Base-by-base conservation (phyloP, 1,140 invertebrate species). In the Tetramorium simillimum region DNA sequence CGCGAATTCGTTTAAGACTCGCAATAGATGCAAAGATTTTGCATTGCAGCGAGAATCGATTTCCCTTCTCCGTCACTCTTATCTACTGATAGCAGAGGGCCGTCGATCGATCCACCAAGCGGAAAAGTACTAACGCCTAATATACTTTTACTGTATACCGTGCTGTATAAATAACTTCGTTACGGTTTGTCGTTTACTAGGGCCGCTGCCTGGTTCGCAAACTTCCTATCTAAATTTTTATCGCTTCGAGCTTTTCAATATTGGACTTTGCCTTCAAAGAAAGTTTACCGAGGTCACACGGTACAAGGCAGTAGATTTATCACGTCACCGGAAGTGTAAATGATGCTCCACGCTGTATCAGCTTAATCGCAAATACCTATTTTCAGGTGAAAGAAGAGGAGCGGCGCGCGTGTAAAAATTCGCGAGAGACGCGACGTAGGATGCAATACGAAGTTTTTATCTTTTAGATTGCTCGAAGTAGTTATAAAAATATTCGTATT, bases 21-120 rank as follows among this genome's bases (percentile, higher is more conserved):
- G 1, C 7, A 12, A 62, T 3, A 43, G 46, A 56, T 16, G 72
- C n/a, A 3, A 4, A 21, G 24, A 51, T 73, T 33, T 33, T 4
- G 33, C 46, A 3, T 60, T 10, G 16, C 7, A 53, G n/a, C 51
- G 1, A 28, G 14, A 12, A 80, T 78, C 3, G 93, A 89, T 95
- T 95, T 90, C 91, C 72, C 90, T 63, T 58, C 51, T 46, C 87
- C 75, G 73, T 75, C 85, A 53, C 33, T 65, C 24, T 37, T 58
- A 60, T 82, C 40, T 37, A 9, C 14, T 16, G 46, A 21, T 7
- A 10, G 12, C 37, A 16, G 5, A 16, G 7, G n/a, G 3, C 62
- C 65, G n/a, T 73, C 63, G 85, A 90, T 86, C 76, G 88, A 89
- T 89, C 49, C 76, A 10, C 82, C 62, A 63, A 89, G n/a, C 63